A percentile compares a stretch with the other conserved stretches of the same genome.
Conservation (phyloP, 2,113 vertebrate species). For the Onychorhynchus coronatus region DNA sequence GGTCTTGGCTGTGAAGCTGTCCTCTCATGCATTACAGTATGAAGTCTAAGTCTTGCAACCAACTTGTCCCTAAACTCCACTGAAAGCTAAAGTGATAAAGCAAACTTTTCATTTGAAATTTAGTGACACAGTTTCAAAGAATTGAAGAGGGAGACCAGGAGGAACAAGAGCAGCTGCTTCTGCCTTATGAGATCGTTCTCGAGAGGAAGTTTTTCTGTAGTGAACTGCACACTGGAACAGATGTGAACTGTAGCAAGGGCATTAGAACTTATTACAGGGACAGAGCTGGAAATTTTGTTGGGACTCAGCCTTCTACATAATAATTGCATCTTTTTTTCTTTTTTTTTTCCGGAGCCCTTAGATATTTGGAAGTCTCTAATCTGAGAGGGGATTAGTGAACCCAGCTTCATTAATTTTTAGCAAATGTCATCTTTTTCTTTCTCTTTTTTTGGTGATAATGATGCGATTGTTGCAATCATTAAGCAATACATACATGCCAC, state of each 20-base stretch:
- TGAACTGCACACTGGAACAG: conserved; percentile 24
- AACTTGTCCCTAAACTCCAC: neutral
- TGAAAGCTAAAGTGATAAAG: conserved; percentile 59
- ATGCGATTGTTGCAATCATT: neutral
- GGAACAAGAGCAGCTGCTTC: conserved; percentile 67
- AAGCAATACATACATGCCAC: neutral
- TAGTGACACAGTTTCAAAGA: conserved; percentile 57
- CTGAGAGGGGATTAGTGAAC: conserved; percentile 9
- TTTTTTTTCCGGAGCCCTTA: neutral
- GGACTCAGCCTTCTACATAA: conserved; percentile 5
- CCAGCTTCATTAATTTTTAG: conserved; percentile 38
- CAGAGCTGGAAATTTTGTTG: conserved; percentile 27
- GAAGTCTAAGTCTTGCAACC: conserved; percentile 24
- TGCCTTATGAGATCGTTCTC: conserved; percentile 64
- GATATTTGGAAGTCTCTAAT: conserved; percentile 11
- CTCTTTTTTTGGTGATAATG: neutral
- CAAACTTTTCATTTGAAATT: conserved; percentile 62
- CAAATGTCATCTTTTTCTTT: conserved; percentile 10
- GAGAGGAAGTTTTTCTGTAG: conserved; percentile 29
- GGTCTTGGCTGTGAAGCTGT: neutral
- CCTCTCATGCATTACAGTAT: conserved; percentile 26
- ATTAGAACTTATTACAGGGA: conserved; percentile 55
- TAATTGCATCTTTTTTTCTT: neutral
- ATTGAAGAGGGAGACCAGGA: conserved; percentile 42
- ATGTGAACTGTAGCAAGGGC: conserved; percentile 41